These are phyloP conservation scores for Schizotus pectinicornis DNA, from an alignment of 2,888 invertebrate genomes.

Conservation along the genomic window DNA sequence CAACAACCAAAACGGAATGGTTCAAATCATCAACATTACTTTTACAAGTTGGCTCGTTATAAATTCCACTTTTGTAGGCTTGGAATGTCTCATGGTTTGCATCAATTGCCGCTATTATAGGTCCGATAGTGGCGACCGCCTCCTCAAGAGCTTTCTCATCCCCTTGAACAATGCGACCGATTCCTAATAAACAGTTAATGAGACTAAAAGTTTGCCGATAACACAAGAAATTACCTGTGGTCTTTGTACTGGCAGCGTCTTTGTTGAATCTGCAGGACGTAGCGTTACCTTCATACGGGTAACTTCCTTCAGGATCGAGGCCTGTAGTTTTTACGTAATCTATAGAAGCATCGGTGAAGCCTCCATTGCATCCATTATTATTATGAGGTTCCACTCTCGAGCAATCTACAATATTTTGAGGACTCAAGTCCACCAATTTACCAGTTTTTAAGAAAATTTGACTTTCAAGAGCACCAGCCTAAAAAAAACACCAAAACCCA, in stretches of 20 bases:
- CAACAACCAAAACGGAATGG: constrained; percentile 83
- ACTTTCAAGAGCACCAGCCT: constrained; percentile 64
- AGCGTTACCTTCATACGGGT: constrained; percentile 57
- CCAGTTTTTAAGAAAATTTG: constrained; percentile 60
- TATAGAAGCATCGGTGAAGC: constrained; percentile 59
- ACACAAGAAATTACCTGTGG: not conserved
- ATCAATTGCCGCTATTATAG: constrained; percentile 88
- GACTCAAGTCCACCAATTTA: constrained; percentile 59
- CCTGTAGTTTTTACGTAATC: constrained; percentile 59
- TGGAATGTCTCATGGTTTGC: constrained; percentile 86
- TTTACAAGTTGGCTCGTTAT: constrained; percentile 77
- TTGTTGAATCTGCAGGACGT: not conserved
- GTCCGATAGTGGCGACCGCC: constrained; percentile 86
- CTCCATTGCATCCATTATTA: constrained; percentile 62
- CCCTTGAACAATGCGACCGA: constrained; percentile 73
- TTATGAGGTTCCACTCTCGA: constrained; percentile 52
- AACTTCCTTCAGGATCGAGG: constrained; percentile 61
- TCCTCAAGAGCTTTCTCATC: constrained; percentile 76
- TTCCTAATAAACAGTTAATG: constrained; percentile 63
- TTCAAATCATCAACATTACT: constrained; percentile 69
- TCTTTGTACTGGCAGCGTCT: not conserved
- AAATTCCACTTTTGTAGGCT: constrained; percentile 82
- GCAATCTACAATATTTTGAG: constrained; percentile 64
- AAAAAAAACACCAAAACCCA: constrained; percentile 26
- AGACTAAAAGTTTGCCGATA: not conserved